Base-by-base conservation (phyloP, 2,113 vertebrate species). In the Gorsachius goisagi region DNA sequence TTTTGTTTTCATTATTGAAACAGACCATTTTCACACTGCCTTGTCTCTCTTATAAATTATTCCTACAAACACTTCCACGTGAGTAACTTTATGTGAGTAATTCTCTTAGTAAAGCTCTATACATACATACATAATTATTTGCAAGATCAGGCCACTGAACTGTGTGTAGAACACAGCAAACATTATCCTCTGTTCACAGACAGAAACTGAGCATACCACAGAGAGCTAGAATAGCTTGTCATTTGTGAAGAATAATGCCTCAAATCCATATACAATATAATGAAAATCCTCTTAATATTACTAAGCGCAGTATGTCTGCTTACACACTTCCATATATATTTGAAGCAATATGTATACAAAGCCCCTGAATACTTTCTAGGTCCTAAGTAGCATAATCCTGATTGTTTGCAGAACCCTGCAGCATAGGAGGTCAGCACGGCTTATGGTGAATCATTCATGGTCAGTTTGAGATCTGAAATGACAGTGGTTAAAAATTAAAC, bases 241-340 rank as follows among this genome's bases (percentile, higher is more conserved):
- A 72, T 87, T 93, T 27, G 7, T 88, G 73, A 94, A 73, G 32
- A 93, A 84, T 84, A 96, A 62, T 87, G 35, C n/a, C 52, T n/a
- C 53, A 90, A 93, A 96, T 84, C 76, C 76, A 90, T 28, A 71
- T 8, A 84, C 12, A 77, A 44, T 71, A 77, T 73, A 80, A 85
- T 75, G 49, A 86, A 93, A 94, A 95, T 95, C 92, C 68, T 93
- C 72, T 93, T 95, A 90, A 89, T 92, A 81, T 90, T 89, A 32
- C 44, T 84, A 72, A 92, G 59, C 49, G 64, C 33, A 73, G 12
- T 60, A 80, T 52, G 58, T 22, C 55, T 91, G 45, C 81, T 88
- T 77, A 50, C 15, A 44, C 59, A 55, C 71, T 88, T 90, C 32
- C 50, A 47, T 59, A 39, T 82, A 62, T 44, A 69, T 82, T 79